A percentile compares a stretch with the other conserved stretches of the same genome.
phyloP scores from a whole-genome alignment of 2,797 vertebrate genomes.

The Glyptemys insculpta region DNA sequence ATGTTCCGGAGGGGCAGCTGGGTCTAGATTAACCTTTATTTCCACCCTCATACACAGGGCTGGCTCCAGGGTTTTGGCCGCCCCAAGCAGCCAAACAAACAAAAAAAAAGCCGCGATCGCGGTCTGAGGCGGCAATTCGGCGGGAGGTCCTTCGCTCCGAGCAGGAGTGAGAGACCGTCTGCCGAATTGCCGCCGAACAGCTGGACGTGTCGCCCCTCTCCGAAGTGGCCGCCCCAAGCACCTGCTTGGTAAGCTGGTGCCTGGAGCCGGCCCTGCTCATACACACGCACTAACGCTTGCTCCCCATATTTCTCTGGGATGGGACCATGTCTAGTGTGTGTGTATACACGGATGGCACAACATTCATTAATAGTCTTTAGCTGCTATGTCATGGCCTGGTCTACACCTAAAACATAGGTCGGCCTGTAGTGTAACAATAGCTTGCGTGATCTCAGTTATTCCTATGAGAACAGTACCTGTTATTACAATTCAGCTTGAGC shows the following conservation, averaged over 20 bases:
- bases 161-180: too few species aligned
- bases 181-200: too few species aligned
- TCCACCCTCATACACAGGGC: constrained; percentile 7
- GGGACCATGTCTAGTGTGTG: background rate
- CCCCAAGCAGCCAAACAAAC: too few species aligned
- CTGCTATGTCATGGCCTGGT: background rate
- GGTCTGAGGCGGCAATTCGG: too few species aligned
- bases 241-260: too few species aligned
- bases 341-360: background rate
- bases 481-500: constrained; percentile 20
- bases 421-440: background rate
- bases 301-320: constrained; percentile 23
- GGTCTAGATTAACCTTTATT: constrained; percentile 31
- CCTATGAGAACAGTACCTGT: background rate
- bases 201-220: too few species aligned
- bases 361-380: constrained; percentile 29
- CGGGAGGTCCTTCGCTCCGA: too few species aligned
- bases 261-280: background rate
- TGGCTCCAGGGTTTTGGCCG: too few species aligned
- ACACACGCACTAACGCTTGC: background rate
- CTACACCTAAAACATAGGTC: background rate
- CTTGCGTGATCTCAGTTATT: background rate
- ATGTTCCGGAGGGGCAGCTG: constrained; percentile 49
- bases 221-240: too few species aligned
- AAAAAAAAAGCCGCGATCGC: too few species aligned